Base-by-base conservation (phyloP, 23 tunicate species). In the Halocynthia roretzi region DNA sequence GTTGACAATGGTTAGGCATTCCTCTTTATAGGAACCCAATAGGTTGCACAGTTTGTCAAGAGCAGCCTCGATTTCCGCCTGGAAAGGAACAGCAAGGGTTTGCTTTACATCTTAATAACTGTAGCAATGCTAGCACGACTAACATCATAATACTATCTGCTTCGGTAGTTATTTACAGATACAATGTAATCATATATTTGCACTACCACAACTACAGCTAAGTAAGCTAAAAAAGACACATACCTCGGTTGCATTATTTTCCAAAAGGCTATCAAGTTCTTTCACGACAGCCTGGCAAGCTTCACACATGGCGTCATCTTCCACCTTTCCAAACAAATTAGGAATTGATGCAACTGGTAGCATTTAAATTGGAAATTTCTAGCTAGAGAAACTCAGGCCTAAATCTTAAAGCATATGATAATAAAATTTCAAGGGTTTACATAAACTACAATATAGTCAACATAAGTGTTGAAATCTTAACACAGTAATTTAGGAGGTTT, bases 171-270 rank as follows among this genome's bases (percentile, higher is more conserved):
- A 31, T 31, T 31, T 31, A 31, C 44, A 31, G 4, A 31, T 31
- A 31, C 44, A 31, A 4, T 31, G 44, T 31, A 31, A 31, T 31
- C 44, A 31, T 31, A 31, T 1, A 31, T 31, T 31, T 31, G 44
- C 44, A 31, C 1, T 31, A 31, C 44, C 44, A 31, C 44, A 0
- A 31, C 44, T 31, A 31, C 44, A 31, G 44, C 44, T 31, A 31
- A 31, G 44, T 31, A 14, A 2, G 4, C 15, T n/a, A 58, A n/a
- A 14, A 58, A 14, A n/a, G 17, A 58, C 15, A 58, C 70, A 21
- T 56, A 86, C 93, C 83, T 71, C 82, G 8, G 93, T 87, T 53
- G 67, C 76, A 64, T 87, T 81, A 62, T 81, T 82, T 63, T 76
- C 55, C 14, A 87, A 81, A 50, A 76, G 17, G 52, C 71, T 82